phyloP scores from a whole-genome alignment of 2,113 vertebrate genomes.

The Xiphophorus hellerii region DNA sequence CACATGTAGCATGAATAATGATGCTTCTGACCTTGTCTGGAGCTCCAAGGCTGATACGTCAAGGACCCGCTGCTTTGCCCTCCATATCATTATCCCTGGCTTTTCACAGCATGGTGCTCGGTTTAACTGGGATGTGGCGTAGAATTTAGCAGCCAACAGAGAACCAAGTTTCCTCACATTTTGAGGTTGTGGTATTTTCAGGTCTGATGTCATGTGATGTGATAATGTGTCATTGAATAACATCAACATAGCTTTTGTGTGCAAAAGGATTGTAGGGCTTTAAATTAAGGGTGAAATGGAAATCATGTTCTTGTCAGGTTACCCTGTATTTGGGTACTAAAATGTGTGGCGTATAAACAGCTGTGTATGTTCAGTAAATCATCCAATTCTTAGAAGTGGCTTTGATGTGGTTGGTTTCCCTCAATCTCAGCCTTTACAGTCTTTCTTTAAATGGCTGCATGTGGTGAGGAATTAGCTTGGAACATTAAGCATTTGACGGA shows the following conservation, averaged over 20 bases:
- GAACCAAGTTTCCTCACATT: slow-evolving; percentile 60
- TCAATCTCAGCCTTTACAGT: slow-evolving; percentile 27
- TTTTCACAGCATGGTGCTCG: slow-evolving; percentile 73
- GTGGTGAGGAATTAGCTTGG: slow-evolving; percentile 13
- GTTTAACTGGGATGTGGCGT: slow-evolving; percentile 70
- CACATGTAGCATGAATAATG: slow-evolving; percentile 30
- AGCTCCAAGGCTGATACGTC: slow-evolving; percentile 36
- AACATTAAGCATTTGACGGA: not conserved
- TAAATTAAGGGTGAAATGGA: slow-evolving; percentile 3
- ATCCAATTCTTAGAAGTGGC: slow-evolving; percentile 18
- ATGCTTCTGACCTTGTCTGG: slow-evolving; percentile 39
- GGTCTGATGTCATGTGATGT: slow-evolving; percentile 57
- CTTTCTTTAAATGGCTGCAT: slow-evolving; percentile 29
- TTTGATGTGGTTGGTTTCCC: slow-evolving; percentile 4
- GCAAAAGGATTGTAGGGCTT: slow-evolving; percentile 9
- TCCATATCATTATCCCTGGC: slow-evolving; percentile 68
- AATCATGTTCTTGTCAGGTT: slow-evolving; percentile 14
- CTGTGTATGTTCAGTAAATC: slow-evolving; percentile 19
- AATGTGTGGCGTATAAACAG: slow-evolving; percentile 37
- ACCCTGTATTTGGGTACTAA: slow-evolving; percentile 4
- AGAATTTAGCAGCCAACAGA: slow-evolving; percentile 71
- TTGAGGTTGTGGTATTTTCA: slow-evolving; percentile 40
- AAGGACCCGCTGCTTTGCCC: slow-evolving; percentile 23
- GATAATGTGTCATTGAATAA: slow-evolving; percentile 54
- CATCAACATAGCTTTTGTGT: slow-evolving; percentile 43